Conservation (phyloP, 2,113 vertebrate genomes). For the Archilochus colubris region DNA sequence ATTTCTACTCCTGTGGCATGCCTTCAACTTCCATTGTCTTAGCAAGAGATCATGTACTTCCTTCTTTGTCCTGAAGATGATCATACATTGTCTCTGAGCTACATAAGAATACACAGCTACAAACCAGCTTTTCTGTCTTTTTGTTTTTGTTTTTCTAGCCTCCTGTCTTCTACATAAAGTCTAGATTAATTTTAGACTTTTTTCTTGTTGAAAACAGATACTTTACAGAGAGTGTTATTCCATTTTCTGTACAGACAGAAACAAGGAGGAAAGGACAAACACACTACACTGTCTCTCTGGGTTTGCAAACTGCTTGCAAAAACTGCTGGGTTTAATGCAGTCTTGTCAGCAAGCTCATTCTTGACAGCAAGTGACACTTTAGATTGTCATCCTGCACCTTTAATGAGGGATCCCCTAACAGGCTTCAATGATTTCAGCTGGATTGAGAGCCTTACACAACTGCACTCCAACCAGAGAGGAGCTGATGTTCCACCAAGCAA, state of each 20-base stretch:
- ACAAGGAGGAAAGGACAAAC: not conserved
- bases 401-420: not conserved
- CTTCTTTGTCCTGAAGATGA: not conserved
- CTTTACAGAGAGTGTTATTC: not conserved
- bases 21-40: not conserved
- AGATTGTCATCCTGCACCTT: conserved; percentile 2
- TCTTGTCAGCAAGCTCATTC: conserved; percentile 22
- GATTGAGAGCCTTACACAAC: conserved; percentile 1
- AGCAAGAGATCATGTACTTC: not conserved
- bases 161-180: not conserved
- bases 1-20: not conserved
- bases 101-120: not conserved
- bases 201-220: not conserved
- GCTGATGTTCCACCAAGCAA: not conserved
- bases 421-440: conserved; percentile 8
- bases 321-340: not conserved
- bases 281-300: accelerated
- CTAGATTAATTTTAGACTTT: not conserved
- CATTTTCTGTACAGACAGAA: not conserved
- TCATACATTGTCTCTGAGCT: not conserved
- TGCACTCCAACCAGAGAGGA: not conserved
- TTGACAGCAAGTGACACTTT: not conserved
- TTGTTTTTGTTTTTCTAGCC: not conserved
- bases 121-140: not conserved
- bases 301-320: not conserved